phyloP scores from a whole-genome alignment of 2,888 invertebrate genomes.

The Rhimphoctona megacephalus region DNA sequence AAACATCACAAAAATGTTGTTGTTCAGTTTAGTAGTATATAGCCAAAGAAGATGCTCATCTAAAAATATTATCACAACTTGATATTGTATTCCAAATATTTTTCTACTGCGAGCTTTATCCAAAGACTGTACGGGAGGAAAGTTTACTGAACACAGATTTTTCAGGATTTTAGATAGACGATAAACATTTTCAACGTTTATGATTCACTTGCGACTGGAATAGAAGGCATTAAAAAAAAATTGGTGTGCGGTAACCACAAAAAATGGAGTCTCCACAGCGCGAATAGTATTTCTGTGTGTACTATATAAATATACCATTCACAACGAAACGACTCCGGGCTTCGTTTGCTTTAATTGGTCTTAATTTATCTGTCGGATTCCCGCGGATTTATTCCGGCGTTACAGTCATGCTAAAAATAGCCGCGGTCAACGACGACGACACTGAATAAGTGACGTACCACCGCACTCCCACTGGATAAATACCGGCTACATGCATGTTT shows the following conservation, averaged over 20 bases:
- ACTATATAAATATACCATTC: slow-evolving; percentile 28
- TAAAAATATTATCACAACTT: too few relatives aligned
- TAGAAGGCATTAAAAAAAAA: neutral
- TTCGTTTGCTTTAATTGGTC: slow-evolving; percentile 79
- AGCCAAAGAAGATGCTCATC: too few relatives aligned
- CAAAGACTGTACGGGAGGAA: too few relatives aligned
- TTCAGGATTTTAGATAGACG: neutral
- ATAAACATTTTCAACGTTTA: neutral
- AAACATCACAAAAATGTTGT: too few relatives aligned
- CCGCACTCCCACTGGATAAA: slow-evolving; percentile 56
- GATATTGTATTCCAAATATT: too few relatives aligned
- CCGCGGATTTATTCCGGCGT: slow-evolving; percentile 79
- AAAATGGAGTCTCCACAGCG: slow-evolving; percentile 5
- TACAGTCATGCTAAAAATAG: slow-evolving; percentile 77
- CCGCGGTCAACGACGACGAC: slow-evolving; percentile 66
- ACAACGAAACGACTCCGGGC: slow-evolving; percentile 64
- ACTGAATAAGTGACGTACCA: slow-evolving; percentile 67
- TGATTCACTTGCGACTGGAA: neutral
- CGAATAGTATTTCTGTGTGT: slow-evolving; percentile 13
- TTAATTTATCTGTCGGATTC: slow-evolving; percentile 80
- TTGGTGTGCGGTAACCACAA: neutral
- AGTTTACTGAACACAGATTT: neutral
- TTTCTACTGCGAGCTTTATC: too few relatives aligned
- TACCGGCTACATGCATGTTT: slow-evolving; percentile 11
- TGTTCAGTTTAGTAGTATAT: too few relatives aligned